Evolutionary conservation across 2,888 invertebrate species (phyloP), one percentile per base, ranked within the genome.

Genomic region (Aporophyla lueneburgensis): DNA sequence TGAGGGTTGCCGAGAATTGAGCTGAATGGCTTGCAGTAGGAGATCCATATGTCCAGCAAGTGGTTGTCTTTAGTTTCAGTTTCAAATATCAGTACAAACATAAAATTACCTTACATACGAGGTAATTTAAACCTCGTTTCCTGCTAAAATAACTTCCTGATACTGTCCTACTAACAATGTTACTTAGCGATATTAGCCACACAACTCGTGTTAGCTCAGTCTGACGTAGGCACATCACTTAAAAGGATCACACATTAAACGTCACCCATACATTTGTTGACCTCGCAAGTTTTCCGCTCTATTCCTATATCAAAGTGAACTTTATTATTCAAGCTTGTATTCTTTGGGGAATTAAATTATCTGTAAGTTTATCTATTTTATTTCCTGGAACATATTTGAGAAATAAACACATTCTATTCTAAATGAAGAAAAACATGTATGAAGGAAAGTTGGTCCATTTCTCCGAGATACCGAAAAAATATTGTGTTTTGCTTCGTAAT

Each of bases 161-260:
- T 63, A 58, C 63, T 68, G 53, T 84, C 19, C 27, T 59, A 58
- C 54, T 71, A 78, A 62, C 27, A 33, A 63, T 71, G 59, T 73
- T 74, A 85, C 81, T 81, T 87, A 81, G 73, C 46, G 9, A 73
- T 68, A 77, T 72, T 74, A 70, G 73, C 58, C 56, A 71, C 58
- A 76, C 61, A 46, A 75, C 5, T 40, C 59, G 71, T 82, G 71
- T 86, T 76, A 65, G 83, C 51, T 63, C n/a, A 56, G 61, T 58
- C 49, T 70, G 66, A 85, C 76, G 70, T 75, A 65, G 59, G 58
- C 53, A 54, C 54, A 67, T 68, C 51, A 67, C 66, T 70, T 85
- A 81, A 49, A 82, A 61, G 54, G 72, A 65, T 68, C 59, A 68
- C 72, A 68, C 56, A 72, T 77, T 83, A 82, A 59, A 74, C 83